Base-by-base conservation (phyloP, 2,113 vertebrate species). In the Hydrochoerus hydrochaeris region DNA sequence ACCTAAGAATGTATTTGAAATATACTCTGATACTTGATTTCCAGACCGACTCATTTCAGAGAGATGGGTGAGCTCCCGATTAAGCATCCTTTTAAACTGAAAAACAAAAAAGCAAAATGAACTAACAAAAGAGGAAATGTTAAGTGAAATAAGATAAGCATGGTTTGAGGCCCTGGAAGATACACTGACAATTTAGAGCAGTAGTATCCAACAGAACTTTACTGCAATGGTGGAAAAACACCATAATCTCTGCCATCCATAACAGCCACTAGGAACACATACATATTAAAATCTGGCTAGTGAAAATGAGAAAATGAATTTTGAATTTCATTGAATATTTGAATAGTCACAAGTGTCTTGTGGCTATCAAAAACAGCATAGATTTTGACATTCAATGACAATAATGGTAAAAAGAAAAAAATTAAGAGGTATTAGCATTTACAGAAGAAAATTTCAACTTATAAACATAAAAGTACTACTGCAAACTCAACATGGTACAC, bases 51-150 rank as follows among this genome's bases (percentile, higher is more conserved):
- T 99, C 99, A 99, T 99, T 99, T 99, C 99, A 85, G 99, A 99
- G 65, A 99, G 99, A 97, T 99, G 99, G 93, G 99, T 99, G 88
- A 99, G 99, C 98, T 99, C 99, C 96, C 99, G 99, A 98, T 99
- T 99, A 95, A 99, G 98, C 99, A 99, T 99, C 98, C 99, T 99
- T 98, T 99, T 99, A 98, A 99, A 99, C 99, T 99, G 98, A 62
- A 98, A 98, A 98, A 96, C 35, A 94, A 97, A 97, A 92, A 44
- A 54, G 71, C 65, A 85, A 85, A 2, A 67, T 77, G 62, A 91
- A 90, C 46, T 1, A 78, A 92, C 1, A 52, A 38, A 44, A 91
- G n/a, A 78, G 41, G 44, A 83, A 87, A 44, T 38, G 60, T 24
- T 49, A 78, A 63, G 49, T 69, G 58, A 88, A n/a, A 81, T 80